phyloP scores from a whole-genome alignment of 2,113 vertebrate species.

The Macquaria australasica region DNA sequence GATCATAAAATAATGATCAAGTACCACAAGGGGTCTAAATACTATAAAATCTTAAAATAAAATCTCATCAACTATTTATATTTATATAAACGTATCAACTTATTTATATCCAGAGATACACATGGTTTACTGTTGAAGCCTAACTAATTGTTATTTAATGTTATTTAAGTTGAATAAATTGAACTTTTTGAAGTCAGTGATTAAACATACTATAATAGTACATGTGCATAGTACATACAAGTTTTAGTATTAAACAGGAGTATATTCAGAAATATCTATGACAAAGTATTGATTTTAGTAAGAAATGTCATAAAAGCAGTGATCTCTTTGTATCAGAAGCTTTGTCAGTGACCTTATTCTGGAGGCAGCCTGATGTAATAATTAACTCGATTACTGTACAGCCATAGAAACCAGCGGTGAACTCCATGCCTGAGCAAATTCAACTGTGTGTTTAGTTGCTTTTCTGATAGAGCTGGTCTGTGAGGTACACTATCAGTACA shows the following conservation, averaged over 20 bases:
- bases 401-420: slow-evolving; percentile 68
- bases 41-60: not conserved
- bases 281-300: not conserved
- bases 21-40: not conserved
- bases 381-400: slow-evolving; percentile 70
- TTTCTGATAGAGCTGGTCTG: slow-evolving; percentile 62
- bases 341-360: slow-evolving; percentile 33
- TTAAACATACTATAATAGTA: not conserved
- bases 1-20: not conserved
- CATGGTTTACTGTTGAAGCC: not conserved
- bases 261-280: not conserved
- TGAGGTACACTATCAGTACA: slow-evolving; percentile 49
- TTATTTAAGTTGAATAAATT: not conserved
- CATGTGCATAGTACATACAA: not conserved
- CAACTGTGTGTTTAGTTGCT: slow-evolving; percentile 60
- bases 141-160: not conserved
- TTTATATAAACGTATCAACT: no score
- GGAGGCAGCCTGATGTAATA: slow-evolving; percentile 69
- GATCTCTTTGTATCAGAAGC: slow-evolving; percentile 7
- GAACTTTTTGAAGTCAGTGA: not conserved
- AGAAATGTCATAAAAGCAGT: not conserved
- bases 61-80: no score
- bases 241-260: not conserved
- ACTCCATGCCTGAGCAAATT: slow-evolving; percentile 67
- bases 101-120: no score